Evolutionary conservation across 1,140 invertebrate genomes (phyloP), one percentile per base, ranked within the genome.

Genomic region (Apocrypta bakeri): DNA sequence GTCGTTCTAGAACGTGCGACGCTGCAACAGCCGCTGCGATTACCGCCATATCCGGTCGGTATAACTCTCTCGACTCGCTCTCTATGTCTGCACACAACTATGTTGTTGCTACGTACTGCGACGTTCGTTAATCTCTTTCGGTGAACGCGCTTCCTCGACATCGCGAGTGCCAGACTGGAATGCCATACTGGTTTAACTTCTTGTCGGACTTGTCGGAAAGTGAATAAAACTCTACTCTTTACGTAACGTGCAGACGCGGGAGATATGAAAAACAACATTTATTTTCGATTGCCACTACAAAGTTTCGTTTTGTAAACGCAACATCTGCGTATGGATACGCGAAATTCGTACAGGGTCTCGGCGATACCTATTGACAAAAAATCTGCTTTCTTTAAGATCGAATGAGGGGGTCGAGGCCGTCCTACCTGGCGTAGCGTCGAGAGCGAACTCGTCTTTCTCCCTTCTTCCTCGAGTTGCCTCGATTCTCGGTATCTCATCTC

Each of bases 31-130:
- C 48, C 17, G 48, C 48, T 21, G 48, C 48, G 48, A 56, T 56
- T 56, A 56, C 17, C 48, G 48, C 48, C 48, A 56, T 56, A 56
- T 56, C 48, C 48, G 48, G 48, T 21, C 48, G 48, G 48, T 56
- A 56, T 56, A n/a, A 33, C 68, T 79, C n/a, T 72, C 66, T 72
- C 29, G 25, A 31, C 69, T 81, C 71, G 21, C 72, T 64, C 40
- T 81, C 72, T 83, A 33, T 66, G 37, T 83, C n/a, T n/a, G 14
- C 21, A 48, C 21, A 48, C 21, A 48, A 3, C 42, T 48, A 48
- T 48, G 48, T 56, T 56, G 48, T 48, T 48, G 42, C 42, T 48
- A 2, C 2, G 17, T 17, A 17, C 48, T 56, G 48, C 48, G 48
- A 56, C 21, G 48, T 56, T 21, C n/a, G 48, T 56, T 21, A 21